A percentile compares a stretch with the other conserved stretches of the same genome.
These are phyloP conservation scores for Ramphastos sulfuratus DNA, from an alignment of 2,113 vertebrate genomes.

Conservation along the genomic window DNA sequence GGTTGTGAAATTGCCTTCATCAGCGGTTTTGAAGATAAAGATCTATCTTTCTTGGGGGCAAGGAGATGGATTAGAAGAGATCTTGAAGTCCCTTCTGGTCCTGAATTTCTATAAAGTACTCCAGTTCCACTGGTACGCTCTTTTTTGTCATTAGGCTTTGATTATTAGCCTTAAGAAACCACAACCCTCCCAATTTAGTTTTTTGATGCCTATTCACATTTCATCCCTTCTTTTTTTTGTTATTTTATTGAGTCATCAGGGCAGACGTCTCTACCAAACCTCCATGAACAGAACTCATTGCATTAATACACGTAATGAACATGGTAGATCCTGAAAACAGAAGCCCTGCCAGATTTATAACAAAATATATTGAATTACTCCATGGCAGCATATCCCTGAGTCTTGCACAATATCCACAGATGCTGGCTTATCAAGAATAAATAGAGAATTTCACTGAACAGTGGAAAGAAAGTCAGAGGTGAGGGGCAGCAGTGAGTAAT, in stretches of 20 bases:
- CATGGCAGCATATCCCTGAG: not conserved
- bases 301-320: not conserved
- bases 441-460: not conserved
- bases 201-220: not conserved
- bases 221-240: not conserved
- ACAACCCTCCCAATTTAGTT: not conserved
- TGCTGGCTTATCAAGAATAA: not conserved
- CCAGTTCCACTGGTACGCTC: not conserved
- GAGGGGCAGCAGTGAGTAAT: not conserved
- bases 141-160: not conserved
- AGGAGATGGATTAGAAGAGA: not conserved
- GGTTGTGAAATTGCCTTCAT: not conserved
- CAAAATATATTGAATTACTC: not conserved
- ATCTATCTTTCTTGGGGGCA: conserved; percentile 11
- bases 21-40: conserved; percentile 29
- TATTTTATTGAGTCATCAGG: not conserved
- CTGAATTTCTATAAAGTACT: conserved; percentile 8
- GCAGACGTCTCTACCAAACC: not conserved
- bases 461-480: not conserved
- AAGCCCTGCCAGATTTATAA: not conserved
- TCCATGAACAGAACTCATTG: not conserved
- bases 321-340: not conserved
- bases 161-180: not conserved
- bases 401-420: not conserved
- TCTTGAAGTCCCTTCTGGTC: not conserved